Base-by-base conservation (phyloP, 2,888 invertebrate genomes). In the Cotesia congregata region DNA sequence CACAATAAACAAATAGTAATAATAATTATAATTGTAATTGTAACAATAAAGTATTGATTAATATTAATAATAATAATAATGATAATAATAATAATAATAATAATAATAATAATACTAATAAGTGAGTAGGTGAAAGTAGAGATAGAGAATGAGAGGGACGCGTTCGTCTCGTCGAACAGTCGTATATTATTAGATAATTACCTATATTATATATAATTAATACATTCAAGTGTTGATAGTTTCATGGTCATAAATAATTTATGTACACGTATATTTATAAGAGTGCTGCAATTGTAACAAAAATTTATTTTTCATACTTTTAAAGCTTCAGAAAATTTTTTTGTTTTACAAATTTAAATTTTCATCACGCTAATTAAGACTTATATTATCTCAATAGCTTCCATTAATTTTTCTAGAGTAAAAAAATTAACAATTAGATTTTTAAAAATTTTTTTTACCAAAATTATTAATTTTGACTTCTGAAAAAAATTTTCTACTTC, bases 61-160 rank as follows among this genome's bases (percentile, higher is more conserved):
- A 74, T 74, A 62, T 72, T 62, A 40, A 64, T 50, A 40, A 75
- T 75, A 79, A 59, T 77, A 74, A 77, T 50, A 81, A 76, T 64
- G 81, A 80, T 17, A 74, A 77, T 50, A 81, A 76, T 77, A 74
- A 77, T 50, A 81, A 76, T 64, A 82, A 80, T 17, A 74, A 77
- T 50, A 81, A 76, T 64, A 81, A 80, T 17, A 77, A 71, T 69
- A 70, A 68, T 71, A 73, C 78, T 64, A 77, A 72, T 77, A 67
- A 78, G 71, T 76, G 69, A 78, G 61, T 79, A 79, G 70, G 74
- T 75, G 76, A 74, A 80, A 73, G 79, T 71, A 81, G 78, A 79
- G 78, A 81, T 72, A 78, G 72, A 81, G 77, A 78, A 79, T 77
- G 80, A 79, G 79, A 81, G 79, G 77, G 77, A 77, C 77, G 76